Evolutionary conservation across 2,113 vertebrate genomes (phyloP), one percentile per base, ranked within the genome.

Genomic region (Bubo scandiacus): DNA sequence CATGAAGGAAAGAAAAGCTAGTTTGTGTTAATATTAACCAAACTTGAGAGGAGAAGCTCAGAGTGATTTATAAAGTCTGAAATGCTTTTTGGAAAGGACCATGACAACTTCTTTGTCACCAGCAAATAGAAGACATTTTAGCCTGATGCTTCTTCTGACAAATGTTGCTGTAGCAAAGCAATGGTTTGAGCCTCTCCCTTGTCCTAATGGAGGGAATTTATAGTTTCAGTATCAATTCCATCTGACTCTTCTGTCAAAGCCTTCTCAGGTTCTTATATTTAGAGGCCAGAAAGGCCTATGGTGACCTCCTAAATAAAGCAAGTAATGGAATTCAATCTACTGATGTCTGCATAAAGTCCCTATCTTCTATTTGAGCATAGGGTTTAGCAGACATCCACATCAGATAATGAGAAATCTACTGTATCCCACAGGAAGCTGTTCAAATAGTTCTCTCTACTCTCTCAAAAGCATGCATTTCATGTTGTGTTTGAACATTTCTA

Each of bases 401-500:
- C 25, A 45, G 47, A 25, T 66, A 75, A 73, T 2, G 10, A 91
- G 36, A 72, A 89, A 77, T 73, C 18, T 61, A 89, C 52, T 65
- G 20, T 68, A 70, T 82, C 66, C 17, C 8, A 4, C 42, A 68
- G 77, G 49, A 94, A 89, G 25, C 29, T 79, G 36, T 87, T 97
- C 36, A 61, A 40, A 65, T 61, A 91, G 43, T 66, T 94, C 18
- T 57, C 43, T 71, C 47, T 74, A 51, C 42, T 54, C 42, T 54
- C 32, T 91, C 45, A 81, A 94, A 94, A 86, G 40, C 22, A 61
- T 30, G 18, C 7, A 85, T 85, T 93, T 91, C 12, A 16, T 77
- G 54, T 77, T 91, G 51, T 38, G 23, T 96, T 87, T 85, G 70
- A 95, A 73, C 77, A 82, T 80, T 75, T 91, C 61, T 89, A 66